phyloP scores from a whole-genome alignment of 2,888 invertebrate species.

The Hirtodrosophila histrioides region DNA sequence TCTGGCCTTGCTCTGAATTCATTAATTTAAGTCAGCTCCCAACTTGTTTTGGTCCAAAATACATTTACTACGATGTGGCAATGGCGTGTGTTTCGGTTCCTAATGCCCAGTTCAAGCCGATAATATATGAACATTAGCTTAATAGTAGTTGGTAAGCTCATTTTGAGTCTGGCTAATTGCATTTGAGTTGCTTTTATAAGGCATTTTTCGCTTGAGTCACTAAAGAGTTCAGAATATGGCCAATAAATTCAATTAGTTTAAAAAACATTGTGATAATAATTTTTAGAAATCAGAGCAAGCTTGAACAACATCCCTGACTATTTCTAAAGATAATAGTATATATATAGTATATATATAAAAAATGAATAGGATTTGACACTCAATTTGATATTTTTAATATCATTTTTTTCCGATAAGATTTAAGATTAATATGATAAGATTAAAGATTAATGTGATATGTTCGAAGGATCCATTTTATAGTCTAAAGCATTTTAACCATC shows the following conservation, averaged over 20 bases:
- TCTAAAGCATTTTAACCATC: too few relatives aligned
- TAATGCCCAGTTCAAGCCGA: slow-evolving; percentile 21
- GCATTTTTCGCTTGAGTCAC: neutral
- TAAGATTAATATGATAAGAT: too few relatives aligned
- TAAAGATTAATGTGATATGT: too few relatives aligned
- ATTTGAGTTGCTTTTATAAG: neutral
- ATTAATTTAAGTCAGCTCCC: slow-evolving; percentile 62
- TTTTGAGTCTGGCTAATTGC: slow-evolving; percentile 29
- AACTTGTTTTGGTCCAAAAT: slow-evolving; percentile 27
- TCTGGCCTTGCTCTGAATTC: slow-evolving; percentile 46
- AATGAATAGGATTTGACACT: too few relatives aligned
- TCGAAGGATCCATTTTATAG: too few relatives aligned
- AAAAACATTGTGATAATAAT: too few relatives aligned
- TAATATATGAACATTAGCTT: slow-evolving; percentile 50
- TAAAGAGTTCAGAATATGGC: neutral
- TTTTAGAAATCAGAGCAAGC: too few relatives aligned
- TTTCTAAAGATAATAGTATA: too few relatives aligned
- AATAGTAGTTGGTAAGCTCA: slow-evolving; percentile 36
- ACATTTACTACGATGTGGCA: slow-evolving; percentile 52
- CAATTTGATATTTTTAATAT: too few relatives aligned
- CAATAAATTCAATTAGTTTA: neutral
- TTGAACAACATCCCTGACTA: too few relatives aligned
- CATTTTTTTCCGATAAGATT: too few relatives aligned
- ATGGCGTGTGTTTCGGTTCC: slow-evolving; percentile 53
- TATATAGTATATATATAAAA: too few relatives aligned